Evolutionary conservation across 53 echinoderm and acorn worm species (phyloP), one percentile per base, ranked within the genome.

Genomic region (Astropecten irregularis): DNA sequence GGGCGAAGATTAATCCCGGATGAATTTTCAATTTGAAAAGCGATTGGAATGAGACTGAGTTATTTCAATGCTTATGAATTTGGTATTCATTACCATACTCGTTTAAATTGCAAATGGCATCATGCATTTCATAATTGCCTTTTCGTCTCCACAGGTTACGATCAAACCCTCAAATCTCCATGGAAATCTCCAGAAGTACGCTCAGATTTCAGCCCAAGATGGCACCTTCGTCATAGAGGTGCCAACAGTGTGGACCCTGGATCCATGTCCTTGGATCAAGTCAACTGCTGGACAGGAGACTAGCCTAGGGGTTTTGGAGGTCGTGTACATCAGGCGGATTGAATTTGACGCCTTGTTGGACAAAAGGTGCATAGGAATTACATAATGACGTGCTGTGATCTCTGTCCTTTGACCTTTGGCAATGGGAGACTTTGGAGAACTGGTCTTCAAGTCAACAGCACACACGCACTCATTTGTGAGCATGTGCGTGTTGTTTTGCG

Each of bases 211-310:
- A 15, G 67, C 88, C 3, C 81, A 90, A 20, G 91, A 87, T 51
- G 76, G 85, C 14, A 72, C 55, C 32, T 72, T 90, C 23, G 26
- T 82, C 4, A 66, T 87, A 0, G 90, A 90, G 69, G 91, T 90
- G 3, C 94, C 94, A 10, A 88, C 94, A n/a, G 67, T 91, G 16
- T 94, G 94, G 94, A 88, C 28, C 53, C 49, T 94, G 48, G 76
- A 66, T 19, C 76, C 46, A 49, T 52, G 76, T 39, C 66, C 48
- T 30, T 52, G 51, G 40, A 33, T 33, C 38, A 69, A 79, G 44
- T 28, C 65, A 59, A 38, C 77, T 42, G 70, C 87, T 0, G 71
- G 83, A 28, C 46, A 59, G 47, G 73, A 85, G 73, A 76, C 89
- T 68, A 85, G 76, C 6, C 76, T 94, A 31, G 94, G 84, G 10